Evolutionary conservation across 2,888 invertebrate genomes (phyloP).

Genomic region (Pasiphila rectangulata): DNA sequence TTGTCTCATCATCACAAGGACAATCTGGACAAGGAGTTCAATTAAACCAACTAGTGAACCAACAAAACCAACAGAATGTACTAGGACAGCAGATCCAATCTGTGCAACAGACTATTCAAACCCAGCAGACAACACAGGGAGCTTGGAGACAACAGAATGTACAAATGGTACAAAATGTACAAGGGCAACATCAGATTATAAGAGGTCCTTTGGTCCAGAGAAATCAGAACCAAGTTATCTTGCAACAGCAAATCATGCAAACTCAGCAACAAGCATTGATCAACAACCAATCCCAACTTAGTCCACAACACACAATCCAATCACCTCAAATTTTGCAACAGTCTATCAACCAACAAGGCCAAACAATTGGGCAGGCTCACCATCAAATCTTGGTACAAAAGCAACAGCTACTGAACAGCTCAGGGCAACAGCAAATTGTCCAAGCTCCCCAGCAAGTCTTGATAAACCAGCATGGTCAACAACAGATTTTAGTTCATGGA

Average conservation of each 20-base stretch:
- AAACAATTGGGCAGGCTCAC: constrained; percentile 71
- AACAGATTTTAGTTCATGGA: constrained; percentile 74
- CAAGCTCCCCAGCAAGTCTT: constrained; percentile 78
- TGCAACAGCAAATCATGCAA: constrained; percentile 82
- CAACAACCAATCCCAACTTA: constrained; percentile 70
- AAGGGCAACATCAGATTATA: constrained; percentile 77
- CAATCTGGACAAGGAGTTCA: constrained; percentile 64
- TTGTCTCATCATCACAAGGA: constrained; percentile 64
- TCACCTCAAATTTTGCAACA: constrained; percentile 82
- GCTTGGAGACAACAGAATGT: constrained; percentile 76
- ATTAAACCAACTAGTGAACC: constrained; percentile 70
- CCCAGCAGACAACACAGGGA: constrained; percentile 63
- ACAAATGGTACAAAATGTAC: constrained; percentile 76
- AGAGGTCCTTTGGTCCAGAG: constrained; percentile 72
- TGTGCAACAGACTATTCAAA: constrained; percentile 71
- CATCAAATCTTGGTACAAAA: constrained; percentile 77
- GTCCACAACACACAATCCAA: constrained; percentile 78
- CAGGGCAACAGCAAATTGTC: constrained; percentile 75
- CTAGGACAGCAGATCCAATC: constrained; percentile 76
- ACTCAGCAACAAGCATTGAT: constrained; percentile 73
- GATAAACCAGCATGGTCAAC: constrained; percentile 74
- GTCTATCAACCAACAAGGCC: constrained; percentile 77
- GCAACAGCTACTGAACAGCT: constrained; percentile 81
- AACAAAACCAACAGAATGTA: constrained; percentile 61
- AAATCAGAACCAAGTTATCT: constrained; percentile 74